These are phyloP conservation scores for Drosophila macrospina DNA, from an alignment of 2,888 invertebrate genomes.

Conservation along the genomic window DNA sequence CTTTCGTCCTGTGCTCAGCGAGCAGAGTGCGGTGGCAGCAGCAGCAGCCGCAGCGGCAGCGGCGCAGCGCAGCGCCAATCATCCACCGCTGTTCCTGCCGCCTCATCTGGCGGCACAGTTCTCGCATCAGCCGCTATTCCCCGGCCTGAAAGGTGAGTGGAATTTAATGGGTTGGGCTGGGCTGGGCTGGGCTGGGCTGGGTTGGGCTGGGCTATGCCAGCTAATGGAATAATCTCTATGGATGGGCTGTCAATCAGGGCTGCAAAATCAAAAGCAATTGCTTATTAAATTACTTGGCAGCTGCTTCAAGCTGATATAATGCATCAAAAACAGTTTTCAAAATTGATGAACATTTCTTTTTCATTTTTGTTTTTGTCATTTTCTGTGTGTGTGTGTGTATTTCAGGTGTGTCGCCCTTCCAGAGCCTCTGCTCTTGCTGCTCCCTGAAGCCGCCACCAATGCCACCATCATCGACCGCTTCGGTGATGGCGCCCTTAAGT, in stretches of 20 bases:
- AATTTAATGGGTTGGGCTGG: not conserved
- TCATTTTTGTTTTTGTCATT: not conserved
- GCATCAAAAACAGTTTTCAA: constrained; percentile 18
- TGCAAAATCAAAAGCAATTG: constrained; percentile 52
- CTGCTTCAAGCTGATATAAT: constrained; percentile 38
- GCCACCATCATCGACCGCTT: constrained; percentile 56
- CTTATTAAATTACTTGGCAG: constrained; percentile 62
- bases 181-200: too few species aligned
- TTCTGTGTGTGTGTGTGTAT: not conserved
- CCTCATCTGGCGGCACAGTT: constrained; percentile 92
- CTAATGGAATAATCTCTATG: constrained; percentile 54
- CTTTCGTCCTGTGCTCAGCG: constrained; percentile 88
- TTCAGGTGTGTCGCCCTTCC: constrained; percentile 88
- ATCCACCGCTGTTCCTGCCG: constrained; percentile 93
- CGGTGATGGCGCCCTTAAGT: constrained; percentile 78
- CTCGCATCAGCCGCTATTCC: constrained; percentile 93
- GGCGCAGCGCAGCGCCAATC: constrained; percentile 86
- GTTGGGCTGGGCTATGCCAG: too few species aligned
- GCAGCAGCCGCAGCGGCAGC: constrained; percentile 75
- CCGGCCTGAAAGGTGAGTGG: constrained; percentile 90
- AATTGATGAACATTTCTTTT: constrained; percentile 26
- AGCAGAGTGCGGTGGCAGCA: constrained; percentile 83
- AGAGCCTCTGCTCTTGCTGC: constrained; percentile 92
- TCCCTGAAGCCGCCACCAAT: constrained; percentile 88
- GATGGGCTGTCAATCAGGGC: constrained; percentile 73